Evolutionary conservation across 30 jellyfish, hydroid and myxozoan genomes (phyloP), one percentile per base, ranked within the genome.

Genomic region (Hydra vulgaris): DNA sequence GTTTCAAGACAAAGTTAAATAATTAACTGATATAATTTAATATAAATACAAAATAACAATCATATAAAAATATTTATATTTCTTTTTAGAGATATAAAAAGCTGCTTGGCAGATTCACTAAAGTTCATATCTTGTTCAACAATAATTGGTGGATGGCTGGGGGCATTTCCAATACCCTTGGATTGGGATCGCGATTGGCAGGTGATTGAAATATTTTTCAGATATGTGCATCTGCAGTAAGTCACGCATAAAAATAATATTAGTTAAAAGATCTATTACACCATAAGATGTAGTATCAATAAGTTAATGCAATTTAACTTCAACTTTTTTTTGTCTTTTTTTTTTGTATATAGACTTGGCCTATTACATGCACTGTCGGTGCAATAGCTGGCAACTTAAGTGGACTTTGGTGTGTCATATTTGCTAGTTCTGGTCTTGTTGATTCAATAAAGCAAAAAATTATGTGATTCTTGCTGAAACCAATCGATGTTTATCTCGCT

Each of bases 121-220:
- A 70, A 88, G 67, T 54, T 79, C 23, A 77, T 80, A 22, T 79
- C 94, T 21, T 78, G 54, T 54, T 19, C 73, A 21, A 72, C 95
- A 0, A 72, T 90, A 25, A 23, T 81, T 24, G 97, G 97, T 54
- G 95, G 89, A 8, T 83, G 95, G 84, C 25, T 80, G 74, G 97
- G 96, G 16, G 95, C 97, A 26, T 74, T 84, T 78, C 96, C 90
- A 16, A 90, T 90, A 18, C 97, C 97, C 21, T 77, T 90, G 61
- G 97, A 90, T 77, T 90, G 97, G 97, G 97, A 90, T 83, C 89
- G 97, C 71, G 94, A 87, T 18, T 90, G 97, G 97, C 97, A 90
- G 96, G 97, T 86, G 12, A 40, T 40, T 40, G 5, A 40, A 40
- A 40, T 40, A 3, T 3, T 40, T 5, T 3, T 40, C 61, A 40